Conservation (phyloP, 2,888 invertebrate genomes). For the Hydraecia micacea region DNA sequence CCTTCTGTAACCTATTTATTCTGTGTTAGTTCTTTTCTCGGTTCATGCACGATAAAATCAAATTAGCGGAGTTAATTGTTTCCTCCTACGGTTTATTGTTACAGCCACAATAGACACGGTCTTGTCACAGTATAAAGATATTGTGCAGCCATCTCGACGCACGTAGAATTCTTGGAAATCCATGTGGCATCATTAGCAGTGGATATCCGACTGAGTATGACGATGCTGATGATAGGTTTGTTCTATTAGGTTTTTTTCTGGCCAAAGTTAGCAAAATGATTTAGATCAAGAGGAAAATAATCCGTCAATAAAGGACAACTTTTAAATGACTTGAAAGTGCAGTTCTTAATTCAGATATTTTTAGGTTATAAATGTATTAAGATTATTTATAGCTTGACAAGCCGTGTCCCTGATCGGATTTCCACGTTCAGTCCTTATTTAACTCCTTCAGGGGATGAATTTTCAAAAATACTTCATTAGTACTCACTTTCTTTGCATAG, state of each 20-base stretch:
- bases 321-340: neutral
- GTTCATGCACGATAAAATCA: conserved; percentile 60
- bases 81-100: conserved; percentile 48
- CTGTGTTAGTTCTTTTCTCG: conserved; percentile 42
- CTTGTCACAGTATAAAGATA: too few relatives aligned
- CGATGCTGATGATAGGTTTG: neutral
- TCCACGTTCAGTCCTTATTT: neutral
- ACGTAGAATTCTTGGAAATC: conserved; percentile 13
- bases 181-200: neutral
- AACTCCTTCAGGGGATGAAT: neutral
- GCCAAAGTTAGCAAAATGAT: neutral
- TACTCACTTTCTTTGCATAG: neutral
- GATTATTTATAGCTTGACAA: neutral
- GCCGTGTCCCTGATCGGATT: neutral
- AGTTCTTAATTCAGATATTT: neutral
- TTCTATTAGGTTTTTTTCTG: neutral
- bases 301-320: neutral
- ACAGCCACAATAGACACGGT: conserved; percentile 37
- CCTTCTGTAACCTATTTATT: conserved; percentile 16
- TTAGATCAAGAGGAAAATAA: neutral
- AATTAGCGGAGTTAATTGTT: conserved; percentile 66
- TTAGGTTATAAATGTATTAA: too few relatives aligned
- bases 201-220: neutral
- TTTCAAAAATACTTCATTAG: neutral
- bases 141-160: conserved; percentile 16